Evolutionary conservation across 2,888 invertebrate genomes (phyloP), one percentile per base, ranked within the genome.

Genomic region (Drosophila phalerata): DNA sequence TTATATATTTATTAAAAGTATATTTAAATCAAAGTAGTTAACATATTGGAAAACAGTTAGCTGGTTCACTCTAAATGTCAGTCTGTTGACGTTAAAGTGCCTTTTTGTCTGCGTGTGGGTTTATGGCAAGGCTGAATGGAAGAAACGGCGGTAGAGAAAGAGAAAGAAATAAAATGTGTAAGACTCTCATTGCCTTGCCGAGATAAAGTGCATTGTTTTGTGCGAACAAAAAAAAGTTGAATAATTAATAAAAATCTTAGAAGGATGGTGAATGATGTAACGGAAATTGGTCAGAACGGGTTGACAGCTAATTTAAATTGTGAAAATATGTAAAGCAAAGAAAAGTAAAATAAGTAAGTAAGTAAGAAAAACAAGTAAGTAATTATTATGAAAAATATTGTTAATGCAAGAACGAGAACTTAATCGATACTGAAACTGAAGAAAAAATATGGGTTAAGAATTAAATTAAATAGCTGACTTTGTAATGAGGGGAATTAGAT

Each of bases 131-230:
- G 88, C 82, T 77, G 76, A 87, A 85, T 70, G 71, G 66, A 64
- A 61, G 68, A 53, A 40, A 8, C 42, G 52, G 30, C 5, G 32
- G 17, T 13, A 48, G 60, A 45, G 28, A 55, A 70, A 65, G 69
- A 74, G 78, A 67, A 70, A 52, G 77, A 84, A 83, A 80, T 83
- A 84, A 88, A 84, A 88, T 82, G 88, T 82, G 71, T 80, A 88
- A 83, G 84, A 78, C 71, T 70, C 80, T 79, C 79, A 75, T 78
- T 78, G 75, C 71, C 65, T 63, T 52, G 69, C 49, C 68, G 38
- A 88, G 89, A 85, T 85, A 85, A 85, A 88, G 74, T 79, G 84
- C 89, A 86, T 88, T 85, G 89, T 85, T 78, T 78, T 66, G 58
- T 77, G 66, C 55, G 43, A 71, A 38, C 22, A 57, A 63, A 61